A percentile compares a stretch with the other conserved stretches of the same genome.
Evolutionary conservation across 1,140 invertebrate species (phyloP).

Genomic region (Cotesia typhae): DNA sequence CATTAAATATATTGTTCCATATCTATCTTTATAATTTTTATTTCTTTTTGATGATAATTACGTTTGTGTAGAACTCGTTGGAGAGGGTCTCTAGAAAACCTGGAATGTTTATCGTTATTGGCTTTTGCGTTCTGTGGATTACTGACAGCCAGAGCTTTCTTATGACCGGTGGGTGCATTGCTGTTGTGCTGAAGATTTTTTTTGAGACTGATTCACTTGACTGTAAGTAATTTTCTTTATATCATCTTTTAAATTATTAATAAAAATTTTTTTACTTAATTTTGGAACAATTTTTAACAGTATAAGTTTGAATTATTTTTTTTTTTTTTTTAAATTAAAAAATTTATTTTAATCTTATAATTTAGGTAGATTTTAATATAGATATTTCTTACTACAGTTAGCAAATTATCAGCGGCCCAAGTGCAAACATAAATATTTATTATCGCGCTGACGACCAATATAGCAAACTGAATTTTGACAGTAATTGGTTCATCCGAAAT

Average conservation of each 20-base stretch:
- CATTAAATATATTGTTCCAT: neutral
- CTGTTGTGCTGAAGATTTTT: conserved; percentile 9
- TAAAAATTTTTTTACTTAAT: too few species aligned
- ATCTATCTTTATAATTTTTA: neutral
- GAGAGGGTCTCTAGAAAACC: neutral
- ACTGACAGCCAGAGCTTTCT: conserved; percentile 16
- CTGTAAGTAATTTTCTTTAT: neutral
- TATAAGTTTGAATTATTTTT: too few species aligned
- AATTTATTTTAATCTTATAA: too few species aligned
- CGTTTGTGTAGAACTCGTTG: neutral
- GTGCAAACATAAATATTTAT: conserved; percentile 44
- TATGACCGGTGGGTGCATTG: conserved; percentile 8
- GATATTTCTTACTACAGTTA: conserved; percentile 19
- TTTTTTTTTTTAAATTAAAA: too few species aligned
- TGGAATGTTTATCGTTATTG: neutral
- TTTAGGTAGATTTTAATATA: too few species aligned
- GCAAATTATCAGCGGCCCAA: conserved; percentile 38
- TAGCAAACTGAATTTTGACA: conserved; percentile 38
- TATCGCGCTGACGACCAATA: conserved; percentile 37
- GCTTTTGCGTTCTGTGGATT: conserved; percentile 21
- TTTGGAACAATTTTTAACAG: too few species aligned
- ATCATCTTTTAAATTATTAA: neutral
- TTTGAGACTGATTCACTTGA: neutral
- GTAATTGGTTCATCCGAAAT: conserved; percentile 37
- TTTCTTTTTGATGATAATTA: neutral